phyloP scores from a whole-genome alignment of 2,888 invertebrate genomes.

The Plutella xylostella region DNA sequence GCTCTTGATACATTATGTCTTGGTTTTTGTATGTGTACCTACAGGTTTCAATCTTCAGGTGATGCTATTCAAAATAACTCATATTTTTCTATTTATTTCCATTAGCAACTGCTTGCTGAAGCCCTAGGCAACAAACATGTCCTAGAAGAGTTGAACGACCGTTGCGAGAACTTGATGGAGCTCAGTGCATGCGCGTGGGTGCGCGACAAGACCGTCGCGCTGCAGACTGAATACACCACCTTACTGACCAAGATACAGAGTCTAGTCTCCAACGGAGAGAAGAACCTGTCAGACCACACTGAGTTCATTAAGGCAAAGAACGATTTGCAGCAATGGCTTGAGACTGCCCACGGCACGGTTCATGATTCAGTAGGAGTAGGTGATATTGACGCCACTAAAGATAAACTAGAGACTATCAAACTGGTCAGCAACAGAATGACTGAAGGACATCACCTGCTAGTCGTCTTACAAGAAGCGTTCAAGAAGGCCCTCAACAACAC shows the following conservation, averaged over 20 bases:
- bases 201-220: constrained; percentile 85
- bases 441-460: constrained; percentile 87
- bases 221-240: constrained; percentile 85
- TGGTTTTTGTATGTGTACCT: no score
- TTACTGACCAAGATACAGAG: constrained; percentile 83
- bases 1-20: neutral
- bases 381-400: constrained; percentile 79
- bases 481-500: constrained; percentile 86
- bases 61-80: neutral
- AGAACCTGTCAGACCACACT: constrained; percentile 90
- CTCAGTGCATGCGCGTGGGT: constrained; percentile 87
- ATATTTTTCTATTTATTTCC: constrained; percentile 5
- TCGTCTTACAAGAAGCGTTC: constrained; percentile 86
- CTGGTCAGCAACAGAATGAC: constrained; percentile 79
- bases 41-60: no score
- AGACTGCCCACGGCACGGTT: constrained; percentile 82
- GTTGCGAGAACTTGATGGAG: constrained; percentile 89
- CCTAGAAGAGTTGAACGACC: constrained; percentile 87
- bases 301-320: constrained; percentile 90
- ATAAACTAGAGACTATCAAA: constrained; percentile 84
- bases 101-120: constrained; percentile 78
- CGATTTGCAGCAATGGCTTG: constrained; percentile 86
- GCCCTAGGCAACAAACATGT: constrained; percentile 80
- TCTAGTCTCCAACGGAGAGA: constrained; percentile 87
- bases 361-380: constrained; percentile 87